A percentile compares a stretch with the other conserved stretches of the same genome.
phyloP scores from a whole-genome alignment of 2,113 vertebrate genomes.

The Holacanthus passer region DNA sequence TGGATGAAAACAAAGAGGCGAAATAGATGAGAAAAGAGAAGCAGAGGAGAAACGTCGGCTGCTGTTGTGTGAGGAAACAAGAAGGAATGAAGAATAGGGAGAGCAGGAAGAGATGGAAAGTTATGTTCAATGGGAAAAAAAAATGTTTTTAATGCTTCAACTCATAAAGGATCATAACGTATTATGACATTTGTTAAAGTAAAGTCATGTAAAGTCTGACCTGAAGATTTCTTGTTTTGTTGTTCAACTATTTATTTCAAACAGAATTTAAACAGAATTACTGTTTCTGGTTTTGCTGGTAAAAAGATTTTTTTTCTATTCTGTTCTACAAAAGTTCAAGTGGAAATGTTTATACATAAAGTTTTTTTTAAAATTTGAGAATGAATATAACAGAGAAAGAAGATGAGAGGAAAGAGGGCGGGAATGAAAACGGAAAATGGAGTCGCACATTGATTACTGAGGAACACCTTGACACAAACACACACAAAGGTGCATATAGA shows the following conservation, averaged over 20 bases:
- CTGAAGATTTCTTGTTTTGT: no score
- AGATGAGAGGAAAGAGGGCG: not conserved
- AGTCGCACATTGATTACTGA: constrained; percentile 56
- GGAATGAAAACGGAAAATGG: constrained; percentile 37
- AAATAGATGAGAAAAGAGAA: not conserved
- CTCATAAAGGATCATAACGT: no score
- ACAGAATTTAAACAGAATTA: no score
- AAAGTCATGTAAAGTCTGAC: no score
- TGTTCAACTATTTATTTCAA: no score
- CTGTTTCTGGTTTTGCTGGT: no score
- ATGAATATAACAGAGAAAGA: not conserved
- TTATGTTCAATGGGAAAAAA: no score
- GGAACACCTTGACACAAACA: constrained; percentile 48
- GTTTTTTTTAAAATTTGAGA: not conserved
- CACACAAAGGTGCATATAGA: constrained; percentile 43
- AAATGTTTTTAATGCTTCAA: no score
- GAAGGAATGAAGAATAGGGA: not conserved
- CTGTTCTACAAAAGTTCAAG: not conserved
- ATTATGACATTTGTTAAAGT: no score
- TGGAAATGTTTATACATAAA: not conserved
- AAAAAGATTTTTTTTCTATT: no score
- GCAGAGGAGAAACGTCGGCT: no score
- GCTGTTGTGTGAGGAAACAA: not conserved
- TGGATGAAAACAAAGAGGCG: constrained; percentile 1
- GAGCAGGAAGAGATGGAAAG: not conserved